Conservation (phyloP, 2,113 vertebrate species). For the Centropus bengalensis region DNA sequence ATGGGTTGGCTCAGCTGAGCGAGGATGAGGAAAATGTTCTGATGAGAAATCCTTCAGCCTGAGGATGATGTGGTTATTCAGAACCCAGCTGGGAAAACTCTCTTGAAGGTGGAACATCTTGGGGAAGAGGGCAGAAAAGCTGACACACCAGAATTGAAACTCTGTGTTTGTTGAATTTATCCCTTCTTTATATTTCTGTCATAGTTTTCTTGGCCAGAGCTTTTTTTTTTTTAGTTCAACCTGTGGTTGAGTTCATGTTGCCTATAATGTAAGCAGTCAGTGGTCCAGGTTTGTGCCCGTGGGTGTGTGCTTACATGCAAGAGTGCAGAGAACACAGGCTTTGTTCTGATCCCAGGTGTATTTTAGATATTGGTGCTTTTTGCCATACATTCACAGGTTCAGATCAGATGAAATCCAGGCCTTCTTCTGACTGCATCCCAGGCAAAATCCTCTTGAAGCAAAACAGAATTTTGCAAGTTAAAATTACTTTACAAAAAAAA, state of each 20-base stretch:
- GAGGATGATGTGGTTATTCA: not conserved
- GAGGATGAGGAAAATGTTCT: not conserved
- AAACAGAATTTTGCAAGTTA: not conserved
- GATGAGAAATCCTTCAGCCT: not conserved
- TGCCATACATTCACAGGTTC: not conserved
- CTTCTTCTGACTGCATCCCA: not conserved
- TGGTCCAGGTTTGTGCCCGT: not conserved
- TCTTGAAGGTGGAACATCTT: not conserved
- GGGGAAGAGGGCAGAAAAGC: not conserved
- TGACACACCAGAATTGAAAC: not conserved
- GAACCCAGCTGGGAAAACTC: not conserved
- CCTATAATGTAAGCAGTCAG: not conserved
- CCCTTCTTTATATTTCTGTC: not conserved
- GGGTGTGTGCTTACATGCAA: not conserved
- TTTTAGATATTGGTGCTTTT: not conserved
- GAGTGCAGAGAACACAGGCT: not conserved
- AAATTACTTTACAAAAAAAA: not conserved
- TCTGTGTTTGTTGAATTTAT: not conserved
- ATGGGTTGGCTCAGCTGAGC: not conserved
- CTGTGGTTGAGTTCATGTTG: too few species aligned
- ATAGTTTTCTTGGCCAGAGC: not conserved
- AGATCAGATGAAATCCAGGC: not conserved
- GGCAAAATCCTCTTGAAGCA: not conserved
- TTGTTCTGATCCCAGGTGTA: not conserved
- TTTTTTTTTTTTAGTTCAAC: not conserved